A percentile compares a stretch with the other conserved stretches of the same genome.
Evolutionary conservation across 2,113 vertebrate species (phyloP).

Genomic region (Mormyrus iriodes): DNA sequence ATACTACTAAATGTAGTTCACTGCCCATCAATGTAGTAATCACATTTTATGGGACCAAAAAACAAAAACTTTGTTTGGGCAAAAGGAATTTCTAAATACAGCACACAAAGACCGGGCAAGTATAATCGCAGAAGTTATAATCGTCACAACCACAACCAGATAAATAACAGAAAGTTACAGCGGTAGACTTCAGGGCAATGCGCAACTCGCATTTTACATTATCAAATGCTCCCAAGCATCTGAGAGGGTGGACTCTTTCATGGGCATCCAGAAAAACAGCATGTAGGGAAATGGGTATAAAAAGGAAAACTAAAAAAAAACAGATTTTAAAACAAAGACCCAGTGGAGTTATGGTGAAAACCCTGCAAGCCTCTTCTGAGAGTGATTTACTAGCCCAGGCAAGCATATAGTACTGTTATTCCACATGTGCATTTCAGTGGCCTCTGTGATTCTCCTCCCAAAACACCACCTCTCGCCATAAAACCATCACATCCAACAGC

Average conservation of each 20-base stretch:
- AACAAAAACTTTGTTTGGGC: too few relatives aligned
- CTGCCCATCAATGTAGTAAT: too few relatives aligned
- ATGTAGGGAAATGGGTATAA: constrained; percentile 11
- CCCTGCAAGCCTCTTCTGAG: constrained; percentile 25
- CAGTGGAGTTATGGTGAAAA: constrained; percentile 25
- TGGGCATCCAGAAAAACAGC: neutral
- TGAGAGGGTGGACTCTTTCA: neutral
- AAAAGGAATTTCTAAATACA: neutral
- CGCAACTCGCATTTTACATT: neutral
- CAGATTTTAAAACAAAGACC: neutral
- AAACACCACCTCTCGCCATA: constrained; percentile 24
- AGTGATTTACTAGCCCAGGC: constrained; percentile 22
- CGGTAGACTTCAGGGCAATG: neutral
- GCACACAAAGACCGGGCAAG: neutral
- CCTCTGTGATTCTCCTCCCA: constrained; percentile 12
- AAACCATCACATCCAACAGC: constrained; percentile 24
- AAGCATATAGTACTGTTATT: constrained; percentile 5
- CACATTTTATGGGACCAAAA: too few relatives aligned
- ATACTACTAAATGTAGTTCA: too few relatives aligned
- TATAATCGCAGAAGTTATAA: neutral
- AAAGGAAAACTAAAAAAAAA: neutral
- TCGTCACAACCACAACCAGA: neutral
- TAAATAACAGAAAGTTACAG: neutral
- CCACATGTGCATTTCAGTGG: constrained; percentile 21
- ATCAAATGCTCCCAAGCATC: neutral